phyloP scores from a whole-genome alignment of 1,140 invertebrate genomes.

The Pseudomyrmex flavicornis region DNA sequence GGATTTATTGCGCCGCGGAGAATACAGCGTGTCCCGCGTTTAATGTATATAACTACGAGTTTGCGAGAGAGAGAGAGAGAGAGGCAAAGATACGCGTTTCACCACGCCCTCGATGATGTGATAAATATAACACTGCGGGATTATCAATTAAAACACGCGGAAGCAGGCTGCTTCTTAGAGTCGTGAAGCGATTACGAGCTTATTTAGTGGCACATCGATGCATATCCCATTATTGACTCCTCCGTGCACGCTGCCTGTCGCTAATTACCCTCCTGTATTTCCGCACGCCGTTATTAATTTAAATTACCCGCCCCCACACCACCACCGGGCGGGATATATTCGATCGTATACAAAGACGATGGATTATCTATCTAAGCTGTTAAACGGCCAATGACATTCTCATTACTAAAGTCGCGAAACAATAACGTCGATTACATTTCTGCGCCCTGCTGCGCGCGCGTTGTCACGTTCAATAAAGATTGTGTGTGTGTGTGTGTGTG shows the following conservation, averaged over 20 bases:
- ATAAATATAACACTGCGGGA: constrained; percentile 40
- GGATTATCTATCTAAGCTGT: background rate
- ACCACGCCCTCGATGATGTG: constrained; percentile 26
- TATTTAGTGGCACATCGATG: background rate
- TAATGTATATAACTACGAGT: constrained; percentile 5
- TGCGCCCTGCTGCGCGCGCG: background rate
- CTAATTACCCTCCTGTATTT: constrained; percentile 2
- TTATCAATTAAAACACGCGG: constrained; percentile 45
- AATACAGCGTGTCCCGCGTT: constrained; percentile 20
- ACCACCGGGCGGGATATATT: constrained; percentile 5
- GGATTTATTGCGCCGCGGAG: constrained; percentile 18
- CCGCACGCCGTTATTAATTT: background rate
- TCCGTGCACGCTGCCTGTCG: background rate
- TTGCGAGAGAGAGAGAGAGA: background rate
- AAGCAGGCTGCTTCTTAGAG: background rate
- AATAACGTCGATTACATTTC: constrained; percentile 10
- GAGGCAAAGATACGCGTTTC: constrained; percentile 6
- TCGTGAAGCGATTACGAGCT: background rate
- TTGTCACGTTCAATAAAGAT: background rate
- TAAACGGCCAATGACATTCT: background rate
- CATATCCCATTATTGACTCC: background rate
- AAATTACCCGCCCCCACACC: background rate
- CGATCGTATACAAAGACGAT: background rate
- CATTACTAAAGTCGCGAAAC: constrained; percentile 17
- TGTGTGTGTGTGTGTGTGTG: background rate